Evolutionary conservation across 2,888 invertebrate species (phyloP).

Genomic region (Cataglyphis albicans): DNA sequence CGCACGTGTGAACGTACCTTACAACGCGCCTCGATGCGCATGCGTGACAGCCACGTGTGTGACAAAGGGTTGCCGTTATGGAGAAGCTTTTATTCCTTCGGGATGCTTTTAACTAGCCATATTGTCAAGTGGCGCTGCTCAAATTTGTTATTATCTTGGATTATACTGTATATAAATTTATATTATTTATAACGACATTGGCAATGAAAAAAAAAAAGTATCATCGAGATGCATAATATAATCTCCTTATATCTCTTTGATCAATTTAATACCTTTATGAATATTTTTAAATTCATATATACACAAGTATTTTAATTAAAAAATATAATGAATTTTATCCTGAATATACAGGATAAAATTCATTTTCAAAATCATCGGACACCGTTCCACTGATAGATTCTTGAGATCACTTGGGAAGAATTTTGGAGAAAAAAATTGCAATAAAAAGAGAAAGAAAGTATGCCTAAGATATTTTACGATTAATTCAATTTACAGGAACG

Average conservation of each 20-base stretch:
- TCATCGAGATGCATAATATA: neutral
- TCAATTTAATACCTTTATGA: neutral
- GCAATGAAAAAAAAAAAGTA: neutral
- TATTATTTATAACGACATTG: neutral
- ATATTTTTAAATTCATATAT: neutral
- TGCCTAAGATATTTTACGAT: conserved; percentile 6
- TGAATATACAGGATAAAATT: too few relatives aligned
- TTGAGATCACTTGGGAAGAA: too few relatives aligned
- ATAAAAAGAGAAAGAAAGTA: neutral
- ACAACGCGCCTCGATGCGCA: conserved; percentile 46
- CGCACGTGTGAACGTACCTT: conserved; percentile 63
- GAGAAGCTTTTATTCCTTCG: conserved; percentile 69
- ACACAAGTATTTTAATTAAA: neutral
- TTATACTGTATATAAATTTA: conserved; percentile 65
- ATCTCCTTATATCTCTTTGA: neutral
- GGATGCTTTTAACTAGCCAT: conserved; percentile 79
- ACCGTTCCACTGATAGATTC: too few relatives aligned
- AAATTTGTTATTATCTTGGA: conserved; percentile 84
- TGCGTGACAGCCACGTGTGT: conserved; percentile 2
- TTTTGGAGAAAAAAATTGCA: neutral
- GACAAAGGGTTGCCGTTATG: conserved; percentile 77
- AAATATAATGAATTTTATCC: conserved; percentile 1
- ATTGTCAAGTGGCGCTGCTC: conserved; percentile 83
- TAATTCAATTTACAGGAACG: conserved; percentile 7
- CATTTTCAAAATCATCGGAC: too few relatives aligned